A percentile compares a stretch with the other conserved stretches of the same genome.
Conservation (phyloP, 2,888 invertebrate genomes). For the Drosophila niveifrons region DNA sequence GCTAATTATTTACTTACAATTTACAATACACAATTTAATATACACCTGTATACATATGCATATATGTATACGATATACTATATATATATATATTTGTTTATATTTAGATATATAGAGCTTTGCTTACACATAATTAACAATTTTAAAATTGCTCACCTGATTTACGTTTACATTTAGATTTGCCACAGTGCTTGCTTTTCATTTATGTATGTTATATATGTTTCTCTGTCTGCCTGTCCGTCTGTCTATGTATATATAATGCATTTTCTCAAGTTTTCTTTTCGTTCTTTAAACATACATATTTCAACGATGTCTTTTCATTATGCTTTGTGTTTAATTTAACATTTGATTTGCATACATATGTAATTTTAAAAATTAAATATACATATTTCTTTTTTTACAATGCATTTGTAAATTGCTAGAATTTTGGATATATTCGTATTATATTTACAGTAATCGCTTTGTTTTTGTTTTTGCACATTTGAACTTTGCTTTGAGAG, state of each 20-base stretch:
- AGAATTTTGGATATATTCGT: slow-evolving; percentile 26
- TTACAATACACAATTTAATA: slow-evolving; percentile 51
- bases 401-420: slow-evolving; percentile 54
- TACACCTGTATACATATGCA: slow-evolving; percentile 26
- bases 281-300: slow-evolving; percentile 15
- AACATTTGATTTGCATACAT: slow-evolving; percentile 53
- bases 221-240: slow-evolving; percentile 7
- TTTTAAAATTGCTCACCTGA: slow-evolving; percentile 79
- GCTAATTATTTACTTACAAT: slow-evolving; percentile 46
- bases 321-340: slow-evolving; percentile 44
- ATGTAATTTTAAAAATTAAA: slow-evolving; percentile 32
- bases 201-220: slow-evolving; percentile 38
- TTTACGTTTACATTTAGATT: slow-evolving; percentile 71
- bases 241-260: slow-evolving; percentile 10
- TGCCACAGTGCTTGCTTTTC: slow-evolving; percentile 70
- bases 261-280: slow-evolving; percentile 27
- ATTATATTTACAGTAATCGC: slow-evolving; percentile 58
- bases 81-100: slow-evolving; percentile 31
- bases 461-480: slow-evolving; percentile 31
- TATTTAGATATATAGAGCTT: slow-evolving; percentile 57
- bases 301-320: slow-evolving; percentile 68
- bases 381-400: slow-evolving; percentile 33
- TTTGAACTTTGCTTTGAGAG: slow-evolving; percentile 56
- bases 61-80: slow-evolving; percentile 28
- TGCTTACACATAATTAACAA: slow-evolving; percentile 79